Conservation (phyloP, 2,113 vertebrate species). For the Chaetura pelagica region DNA sequence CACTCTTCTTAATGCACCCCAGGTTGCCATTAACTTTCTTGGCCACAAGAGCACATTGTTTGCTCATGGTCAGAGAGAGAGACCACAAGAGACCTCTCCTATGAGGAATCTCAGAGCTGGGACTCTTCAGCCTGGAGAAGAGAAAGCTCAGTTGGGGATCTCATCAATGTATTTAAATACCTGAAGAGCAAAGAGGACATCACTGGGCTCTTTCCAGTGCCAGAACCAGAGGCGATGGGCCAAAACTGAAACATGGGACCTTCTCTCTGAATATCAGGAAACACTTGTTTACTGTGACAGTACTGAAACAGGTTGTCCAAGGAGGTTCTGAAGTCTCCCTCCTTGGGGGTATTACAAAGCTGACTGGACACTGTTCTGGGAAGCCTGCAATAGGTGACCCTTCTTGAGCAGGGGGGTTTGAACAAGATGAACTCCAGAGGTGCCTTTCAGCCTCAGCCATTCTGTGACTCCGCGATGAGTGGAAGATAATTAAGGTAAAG, state of each 20-base stretch:
- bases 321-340: background rate
- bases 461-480: background rate
- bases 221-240: background rate
- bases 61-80: too few species aligned
- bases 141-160: background rate
- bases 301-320: background rate
- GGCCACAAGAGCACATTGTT: too few species aligned
- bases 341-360: background rate
- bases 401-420: fast-evolving
- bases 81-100: background rate
- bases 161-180: background rate
- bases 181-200: background rate
- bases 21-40: too few species aligned
- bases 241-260: background rate
- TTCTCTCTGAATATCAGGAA: background rate
- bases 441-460: background rate
- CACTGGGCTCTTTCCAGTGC: background rate
- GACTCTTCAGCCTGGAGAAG: background rate
- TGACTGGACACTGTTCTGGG: background rate
- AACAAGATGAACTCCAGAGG: background rate
- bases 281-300: background rate
- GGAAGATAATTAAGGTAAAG: background rate
- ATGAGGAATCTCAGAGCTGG: background rate
- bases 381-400: background rate
- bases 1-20: too few species aligned